Evolutionary conservation across 2,113 vertebrate species (phyloP).

Genomic region (Spheniscus mendiculus): DNA sequence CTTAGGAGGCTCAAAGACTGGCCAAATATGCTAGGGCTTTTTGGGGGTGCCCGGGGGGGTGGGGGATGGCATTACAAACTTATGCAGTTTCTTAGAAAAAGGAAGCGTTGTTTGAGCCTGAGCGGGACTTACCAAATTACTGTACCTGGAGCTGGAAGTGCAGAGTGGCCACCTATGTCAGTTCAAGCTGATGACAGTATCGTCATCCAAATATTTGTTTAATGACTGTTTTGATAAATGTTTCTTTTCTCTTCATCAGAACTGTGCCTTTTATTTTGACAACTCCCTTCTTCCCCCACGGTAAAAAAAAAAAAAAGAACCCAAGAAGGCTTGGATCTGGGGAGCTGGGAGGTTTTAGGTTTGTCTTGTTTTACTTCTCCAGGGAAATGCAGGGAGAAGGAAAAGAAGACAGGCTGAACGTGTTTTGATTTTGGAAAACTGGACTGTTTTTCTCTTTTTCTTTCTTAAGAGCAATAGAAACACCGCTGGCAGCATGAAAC

Average conservation of each 20-base stretch:
- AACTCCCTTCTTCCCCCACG: not conserved
- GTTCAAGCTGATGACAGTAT: not conserved
- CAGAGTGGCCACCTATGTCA: not conserved
- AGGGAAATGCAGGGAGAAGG: not conserved
- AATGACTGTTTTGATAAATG: not conserved
- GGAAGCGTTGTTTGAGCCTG: not conserved
- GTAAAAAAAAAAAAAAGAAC: not conserved
- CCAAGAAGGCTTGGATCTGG: not conserved
- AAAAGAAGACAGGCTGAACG: not conserved
- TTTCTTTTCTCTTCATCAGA: not conserved
- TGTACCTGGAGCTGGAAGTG: not conserved
- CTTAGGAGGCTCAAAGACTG: not conserved
- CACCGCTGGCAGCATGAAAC: not conserved
- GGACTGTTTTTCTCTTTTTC: not conserved
- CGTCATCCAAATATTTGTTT: not conserved
- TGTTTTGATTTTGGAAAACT: not conserved
- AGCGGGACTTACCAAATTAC: not conserved
- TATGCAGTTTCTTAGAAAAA: not conserved
- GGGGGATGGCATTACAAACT: not conserved
- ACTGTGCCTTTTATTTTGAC: not conserved
- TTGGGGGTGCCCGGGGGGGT: rapidly evolving
- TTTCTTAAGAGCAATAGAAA: not conserved
- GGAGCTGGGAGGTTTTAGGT: not conserved
- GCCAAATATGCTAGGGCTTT: not conserved
- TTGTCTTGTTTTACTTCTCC: not conserved